Conservation (phyloP, 2,797 vertebrate genomes). For the Malurus leucopterus region DNA sequence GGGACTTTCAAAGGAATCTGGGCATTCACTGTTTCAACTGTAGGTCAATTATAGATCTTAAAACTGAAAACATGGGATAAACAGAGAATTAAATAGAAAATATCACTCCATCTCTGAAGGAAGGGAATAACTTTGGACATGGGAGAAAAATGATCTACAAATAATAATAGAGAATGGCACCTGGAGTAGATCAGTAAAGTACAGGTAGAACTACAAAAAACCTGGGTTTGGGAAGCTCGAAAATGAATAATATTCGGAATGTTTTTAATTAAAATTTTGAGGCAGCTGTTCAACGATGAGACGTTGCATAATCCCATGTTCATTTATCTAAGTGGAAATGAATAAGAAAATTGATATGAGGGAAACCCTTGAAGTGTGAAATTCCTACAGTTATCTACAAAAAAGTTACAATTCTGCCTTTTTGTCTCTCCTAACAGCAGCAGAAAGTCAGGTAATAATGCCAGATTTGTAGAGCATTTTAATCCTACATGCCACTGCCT, state of each 20-base stretch:
- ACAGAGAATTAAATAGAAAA: not conserved
- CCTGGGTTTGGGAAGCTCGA: not conserved
- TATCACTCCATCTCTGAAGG: not conserved
- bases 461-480: not conserved
- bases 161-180: not conserved
- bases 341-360: not conserved
- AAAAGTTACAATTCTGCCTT: not conserved
- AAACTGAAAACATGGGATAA: not conserved
- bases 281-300: not conserved
- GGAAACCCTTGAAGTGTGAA: not conserved
- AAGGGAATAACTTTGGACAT: not conserved
- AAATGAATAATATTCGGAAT: not conserved
- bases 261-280: not conserved
- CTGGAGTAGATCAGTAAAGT: not conserved
- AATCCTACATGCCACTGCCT: not conserved
- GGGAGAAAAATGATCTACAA: not conserved
- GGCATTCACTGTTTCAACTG: constrained; percentile 22
- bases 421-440: not conserved
- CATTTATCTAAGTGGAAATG: not conserved
- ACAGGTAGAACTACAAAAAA: not conserved
- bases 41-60: constrained; percentile 2
- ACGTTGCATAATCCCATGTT: not conserved
- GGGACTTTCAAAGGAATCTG: constrained; percentile 14
- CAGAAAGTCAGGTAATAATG: not conserved
- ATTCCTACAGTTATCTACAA: not conserved